These are phyloP conservation scores for Telmatochromis bifrenatus DNA, from an alignment of 2,113 vertebrate genomes.

Conservation along the genomic window DNA sequence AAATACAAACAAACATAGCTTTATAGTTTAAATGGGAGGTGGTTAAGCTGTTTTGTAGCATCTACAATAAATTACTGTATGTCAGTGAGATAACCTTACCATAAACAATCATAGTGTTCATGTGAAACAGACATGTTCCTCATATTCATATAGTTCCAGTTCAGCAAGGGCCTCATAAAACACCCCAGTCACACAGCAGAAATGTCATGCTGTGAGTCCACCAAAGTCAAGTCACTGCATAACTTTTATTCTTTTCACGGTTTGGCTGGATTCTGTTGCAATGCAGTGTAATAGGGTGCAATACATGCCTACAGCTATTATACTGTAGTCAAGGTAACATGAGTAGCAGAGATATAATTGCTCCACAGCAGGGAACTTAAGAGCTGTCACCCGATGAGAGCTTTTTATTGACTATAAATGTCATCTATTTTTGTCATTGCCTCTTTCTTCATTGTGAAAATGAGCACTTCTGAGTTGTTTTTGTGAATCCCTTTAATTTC, in stretches of 20 bases:
- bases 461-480: neutral
- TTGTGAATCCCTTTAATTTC: neutral
- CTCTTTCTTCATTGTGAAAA: neutral
- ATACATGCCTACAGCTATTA: neutral
- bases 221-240: neutral
- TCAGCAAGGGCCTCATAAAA: neutral
- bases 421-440: neutral
- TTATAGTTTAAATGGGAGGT: neutral
- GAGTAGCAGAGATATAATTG: neutral
- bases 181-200: neutral
- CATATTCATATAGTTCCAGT: neutral
- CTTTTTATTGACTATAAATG: neutral
- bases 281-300: slow-evolving; percentile 13
- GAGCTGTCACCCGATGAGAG: neutral
- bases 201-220: neutral
- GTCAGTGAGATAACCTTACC: neutral
- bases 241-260: neutral
- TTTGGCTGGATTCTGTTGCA: slow-evolving; percentile 23
- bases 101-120: neutral
- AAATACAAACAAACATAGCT: neutral
- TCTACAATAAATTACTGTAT: neutral
- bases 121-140: neutral
- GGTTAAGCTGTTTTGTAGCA: neutral
- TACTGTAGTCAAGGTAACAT: neutral
- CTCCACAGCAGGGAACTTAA: neutral